Conservation (phyloP, 2,888 invertebrate genomes). For the Tetragonula carbonaria region DNA sequence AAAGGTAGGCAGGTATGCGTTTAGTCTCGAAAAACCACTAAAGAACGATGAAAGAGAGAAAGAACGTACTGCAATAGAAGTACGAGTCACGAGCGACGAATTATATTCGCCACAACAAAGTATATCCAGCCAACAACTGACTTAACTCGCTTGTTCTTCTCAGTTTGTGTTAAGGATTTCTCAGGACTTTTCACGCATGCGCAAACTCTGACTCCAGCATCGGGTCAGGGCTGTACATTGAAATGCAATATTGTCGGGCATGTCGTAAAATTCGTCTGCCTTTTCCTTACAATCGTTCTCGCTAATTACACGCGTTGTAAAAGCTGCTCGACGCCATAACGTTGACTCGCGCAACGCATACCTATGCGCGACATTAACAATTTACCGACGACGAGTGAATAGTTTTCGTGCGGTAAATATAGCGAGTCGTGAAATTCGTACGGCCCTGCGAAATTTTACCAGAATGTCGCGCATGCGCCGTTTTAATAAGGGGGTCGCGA, state of each 20-base stretch:
- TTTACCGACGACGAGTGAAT: too few relatives aligned
- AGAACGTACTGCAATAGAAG: slow-evolving; percentile 17
- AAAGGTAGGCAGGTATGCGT: slow-evolving; percentile 1
- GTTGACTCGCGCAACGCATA: neutral
- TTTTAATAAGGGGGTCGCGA: slow-evolving; percentile 51
- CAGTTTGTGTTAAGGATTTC: slow-evolving; percentile 57
- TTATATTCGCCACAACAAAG: slow-evolving; percentile 57
- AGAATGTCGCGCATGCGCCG: slow-evolving; percentile 55
- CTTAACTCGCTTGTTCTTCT: slow-evolving; percentile 48
- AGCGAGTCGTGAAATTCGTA: neutral
- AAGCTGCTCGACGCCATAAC: too few relatives aligned
- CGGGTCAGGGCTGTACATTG: slow-evolving; percentile 33
- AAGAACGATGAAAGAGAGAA: slow-evolving; percentile 8
- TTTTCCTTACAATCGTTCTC: neutral
- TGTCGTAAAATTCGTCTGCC: neutral
- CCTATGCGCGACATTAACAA: too few relatives aligned
- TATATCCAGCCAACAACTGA: slow-evolving; percentile 49
- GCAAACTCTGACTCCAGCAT: slow-evolving; percentile 31
- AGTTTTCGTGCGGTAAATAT: neutral
- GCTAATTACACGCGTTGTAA: neutral
- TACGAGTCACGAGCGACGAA: slow-evolving; percentile 50
- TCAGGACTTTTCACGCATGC: slow-evolving; percentile 51
- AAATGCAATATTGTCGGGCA: neutral
- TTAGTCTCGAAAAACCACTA: slow-evolving; percentile 7
- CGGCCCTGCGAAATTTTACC: slow-evolving; percentile 47